Evolutionary conservation across 2,797 vertebrate species (phyloP).

Genomic region (Esox lucius): DNA sequence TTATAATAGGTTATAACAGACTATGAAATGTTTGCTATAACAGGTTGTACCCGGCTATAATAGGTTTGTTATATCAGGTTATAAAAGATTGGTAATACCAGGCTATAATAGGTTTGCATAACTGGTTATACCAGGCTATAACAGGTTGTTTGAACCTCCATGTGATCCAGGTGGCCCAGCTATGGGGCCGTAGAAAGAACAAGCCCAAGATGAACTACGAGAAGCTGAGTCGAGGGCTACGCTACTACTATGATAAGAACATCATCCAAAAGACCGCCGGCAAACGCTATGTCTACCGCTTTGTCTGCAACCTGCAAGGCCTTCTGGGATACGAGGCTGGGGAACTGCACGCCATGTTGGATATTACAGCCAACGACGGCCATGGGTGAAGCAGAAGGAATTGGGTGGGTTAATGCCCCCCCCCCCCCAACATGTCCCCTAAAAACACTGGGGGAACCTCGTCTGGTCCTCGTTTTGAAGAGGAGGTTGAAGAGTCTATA

Average conservation of each 20-base stretch:
- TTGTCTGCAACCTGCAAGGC: constrained; percentile 73
- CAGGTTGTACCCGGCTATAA: too few species aligned
- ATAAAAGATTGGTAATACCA: too few species aligned
- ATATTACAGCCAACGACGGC: constrained; percentile 34
- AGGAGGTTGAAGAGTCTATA: background rate
- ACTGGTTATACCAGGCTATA: too few species aligned
- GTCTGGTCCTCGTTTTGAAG: background rate
- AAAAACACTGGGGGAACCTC: background rate
- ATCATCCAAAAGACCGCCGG: constrained; percentile 73
- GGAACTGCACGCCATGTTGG: constrained; percentile 65
- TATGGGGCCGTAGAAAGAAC: constrained; percentile 74
- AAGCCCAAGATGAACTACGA: constrained; percentile 79
- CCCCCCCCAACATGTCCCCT: background rate
- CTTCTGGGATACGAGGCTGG: constrained; percentile 68
- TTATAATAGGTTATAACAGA: too few species aligned
- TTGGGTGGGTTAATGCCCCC: background rate
- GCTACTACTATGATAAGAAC: constrained; percentile 78
- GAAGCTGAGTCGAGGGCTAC: constrained; percentile 71
- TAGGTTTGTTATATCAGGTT: too few species aligned
- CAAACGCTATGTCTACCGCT: constrained; percentile 73
- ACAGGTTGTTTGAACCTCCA: background rate
- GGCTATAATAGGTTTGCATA: too few species aligned
- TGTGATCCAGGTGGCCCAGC: constrained; percentile 62
- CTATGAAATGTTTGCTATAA: too few species aligned
- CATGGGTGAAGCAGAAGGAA: background rate